Evolutionary conservation across 23 tunicate genomes (phyloP).

Genomic region (Botrylloides violaceus): DNA sequence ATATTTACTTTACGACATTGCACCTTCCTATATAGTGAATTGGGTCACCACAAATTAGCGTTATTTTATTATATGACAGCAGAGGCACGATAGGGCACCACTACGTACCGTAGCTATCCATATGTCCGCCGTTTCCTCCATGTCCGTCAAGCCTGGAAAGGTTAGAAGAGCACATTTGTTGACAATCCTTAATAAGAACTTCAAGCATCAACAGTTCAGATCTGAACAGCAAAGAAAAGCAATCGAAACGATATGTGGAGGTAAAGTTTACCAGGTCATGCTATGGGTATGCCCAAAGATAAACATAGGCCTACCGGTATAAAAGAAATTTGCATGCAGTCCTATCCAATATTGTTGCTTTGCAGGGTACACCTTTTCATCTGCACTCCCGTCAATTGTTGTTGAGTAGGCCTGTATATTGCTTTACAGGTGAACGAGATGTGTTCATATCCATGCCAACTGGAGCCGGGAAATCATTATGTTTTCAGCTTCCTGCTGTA

Average conservation of each 20-base stretch:
- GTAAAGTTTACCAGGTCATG: constrained; percentile 9
- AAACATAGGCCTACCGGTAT: background rate
- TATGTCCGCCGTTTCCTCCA: background rate
- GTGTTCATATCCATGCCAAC: constrained; percentile 94
- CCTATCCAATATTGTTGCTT: background rate
- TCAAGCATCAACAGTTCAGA: constrained; percentile 36
- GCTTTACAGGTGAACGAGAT: constrained; percentile 31
- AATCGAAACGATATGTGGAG: constrained; percentile 29
- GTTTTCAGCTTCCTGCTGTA: constrained; percentile 90
- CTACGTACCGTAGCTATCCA: too few species aligned
- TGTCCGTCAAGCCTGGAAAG: background rate
- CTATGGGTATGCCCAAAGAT: background rate
- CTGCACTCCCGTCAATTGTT: background rate
- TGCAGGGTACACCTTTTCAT: background rate
- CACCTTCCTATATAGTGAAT: too few species aligned
- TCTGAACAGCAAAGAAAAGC: constrained; percentile 49
- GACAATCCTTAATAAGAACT: constrained; percentile 25
- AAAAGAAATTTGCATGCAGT: background rate
- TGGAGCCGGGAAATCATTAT: constrained; percentile 95
- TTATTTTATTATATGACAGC: too few species aligned
- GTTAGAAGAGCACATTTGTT: background rate
- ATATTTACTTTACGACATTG: too few species aligned
- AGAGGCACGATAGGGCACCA: too few species aligned
- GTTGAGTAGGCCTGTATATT: background rate
- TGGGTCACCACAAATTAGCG: too few species aligned